Evolutionary conservation across 2,888 invertebrate species (phyloP).

Genomic region (Alviniconcha strummeri): DNA sequence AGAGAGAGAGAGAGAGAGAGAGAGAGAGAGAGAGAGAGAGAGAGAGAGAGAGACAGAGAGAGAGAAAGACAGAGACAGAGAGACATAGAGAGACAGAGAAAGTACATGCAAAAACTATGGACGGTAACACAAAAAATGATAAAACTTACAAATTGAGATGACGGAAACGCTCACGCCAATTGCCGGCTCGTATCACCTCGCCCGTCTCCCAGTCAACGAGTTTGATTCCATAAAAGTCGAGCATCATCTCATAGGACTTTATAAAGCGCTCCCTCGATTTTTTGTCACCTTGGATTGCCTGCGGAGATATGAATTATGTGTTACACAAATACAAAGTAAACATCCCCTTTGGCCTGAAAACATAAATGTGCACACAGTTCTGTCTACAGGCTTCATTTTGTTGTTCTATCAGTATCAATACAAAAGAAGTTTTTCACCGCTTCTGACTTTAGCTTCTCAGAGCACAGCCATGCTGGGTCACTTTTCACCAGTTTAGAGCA

Average conservation of each 20-base stretch:
- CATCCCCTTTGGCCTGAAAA: no score
- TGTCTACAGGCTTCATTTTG: no score
- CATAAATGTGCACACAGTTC: no score
- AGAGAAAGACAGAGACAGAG: background rate
- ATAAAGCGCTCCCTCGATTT: constrained; percentile 53
- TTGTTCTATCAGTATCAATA: no score
- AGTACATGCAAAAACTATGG: background rate
- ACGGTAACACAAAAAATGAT: background rate
- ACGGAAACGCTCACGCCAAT: constrained; percentile 59
- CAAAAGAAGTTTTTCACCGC: no score
- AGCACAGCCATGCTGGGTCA: no score
- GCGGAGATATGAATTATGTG: constrained; percentile 18
- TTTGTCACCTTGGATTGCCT: constrained; percentile 54
- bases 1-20: background rate
- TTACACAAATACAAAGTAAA: background rate
- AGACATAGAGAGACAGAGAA: background rate
- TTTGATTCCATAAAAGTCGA: constrained; percentile 69
- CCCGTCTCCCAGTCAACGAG: constrained; percentile 55
- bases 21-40: background rate
- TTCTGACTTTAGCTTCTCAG: no score
- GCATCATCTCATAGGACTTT: constrained; percentile 68
- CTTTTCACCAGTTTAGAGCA: no score
- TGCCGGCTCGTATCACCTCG: constrained; percentile 52
- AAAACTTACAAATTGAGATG: constrained; percentile 61
- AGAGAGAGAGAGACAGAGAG: background rate